phyloP scores from a whole-genome alignment of 2,113 vertebrate species.

The Aldabrachelys gigantea region DNA sequence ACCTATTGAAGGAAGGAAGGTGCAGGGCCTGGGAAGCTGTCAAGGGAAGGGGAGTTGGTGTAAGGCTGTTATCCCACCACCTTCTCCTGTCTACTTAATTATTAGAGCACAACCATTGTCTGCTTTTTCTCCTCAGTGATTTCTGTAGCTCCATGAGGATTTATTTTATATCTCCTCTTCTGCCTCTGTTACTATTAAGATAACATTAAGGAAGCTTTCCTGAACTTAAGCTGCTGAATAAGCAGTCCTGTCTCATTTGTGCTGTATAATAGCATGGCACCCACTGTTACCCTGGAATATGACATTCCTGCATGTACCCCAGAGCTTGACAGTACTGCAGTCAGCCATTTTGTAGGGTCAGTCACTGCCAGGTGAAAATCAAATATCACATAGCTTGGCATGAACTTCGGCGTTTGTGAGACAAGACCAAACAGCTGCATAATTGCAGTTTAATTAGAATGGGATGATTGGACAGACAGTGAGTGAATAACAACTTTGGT shows the following conservation, averaged over 20 bases:
- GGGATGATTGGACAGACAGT: background rate
- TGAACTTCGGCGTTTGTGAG: background rate
- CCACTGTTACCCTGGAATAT: background rate
- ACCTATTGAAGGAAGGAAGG: background rate
- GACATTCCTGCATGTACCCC: accelerated
- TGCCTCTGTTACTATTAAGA: background rate
- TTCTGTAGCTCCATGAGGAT: background rate
- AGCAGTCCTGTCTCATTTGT: background rate
- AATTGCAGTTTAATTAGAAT: background rate
- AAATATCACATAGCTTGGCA: background rate
- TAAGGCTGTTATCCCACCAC: background rate
- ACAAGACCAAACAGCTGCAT: background rate
- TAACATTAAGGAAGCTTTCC: background rate
- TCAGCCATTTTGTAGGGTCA: background rate
- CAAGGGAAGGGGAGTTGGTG: background rate
- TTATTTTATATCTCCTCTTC: background rate
- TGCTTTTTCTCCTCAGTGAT: background rate
- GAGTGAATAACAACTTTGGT: background rate
- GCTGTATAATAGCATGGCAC: too few relatives aligned
- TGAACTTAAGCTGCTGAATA: background rate
- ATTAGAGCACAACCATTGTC: background rate
- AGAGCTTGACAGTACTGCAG: background rate
- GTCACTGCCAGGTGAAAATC: background rate
- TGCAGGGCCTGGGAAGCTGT: background rate
- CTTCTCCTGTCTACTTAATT: background rate